Conservation (phyloP, 2,888 invertebrate species). For the Eumerus sabulonum region DNA sequence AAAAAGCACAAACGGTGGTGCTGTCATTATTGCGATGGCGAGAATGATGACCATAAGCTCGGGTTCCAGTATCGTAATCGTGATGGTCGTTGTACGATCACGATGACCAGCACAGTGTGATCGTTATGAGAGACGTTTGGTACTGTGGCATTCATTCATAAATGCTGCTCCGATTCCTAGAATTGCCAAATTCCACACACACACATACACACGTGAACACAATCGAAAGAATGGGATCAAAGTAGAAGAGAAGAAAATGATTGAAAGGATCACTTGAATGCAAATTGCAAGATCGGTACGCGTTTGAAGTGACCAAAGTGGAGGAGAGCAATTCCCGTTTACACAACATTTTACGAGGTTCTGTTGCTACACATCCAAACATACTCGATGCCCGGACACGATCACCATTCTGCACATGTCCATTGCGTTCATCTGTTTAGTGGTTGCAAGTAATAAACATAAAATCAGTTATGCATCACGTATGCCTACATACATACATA, state of each 20-base stretch:
- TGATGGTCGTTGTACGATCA: neutral
- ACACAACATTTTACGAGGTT: conserved; percentile 50
- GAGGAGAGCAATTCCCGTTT: conserved; percentile 52
- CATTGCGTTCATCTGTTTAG: conserved; percentile 28
- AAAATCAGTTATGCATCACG: conserved; percentile 54
- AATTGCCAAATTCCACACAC: conserved; percentile 61
- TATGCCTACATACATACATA: no score
- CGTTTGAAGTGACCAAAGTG: conserved; percentile 58
- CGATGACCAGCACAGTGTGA: conserved; percentile 1
- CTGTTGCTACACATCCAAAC: neutral
- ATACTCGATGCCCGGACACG: conserved; percentile 33
- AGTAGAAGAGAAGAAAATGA: conserved; percentile 36
- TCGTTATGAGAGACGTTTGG: conserved; percentile 62
- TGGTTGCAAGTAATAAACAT: conserved; percentile 54
- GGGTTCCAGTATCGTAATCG: neutral
- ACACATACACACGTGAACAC: neutral
- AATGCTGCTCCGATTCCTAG: conserved; percentile 60
- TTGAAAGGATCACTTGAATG: conserved; percentile 68
- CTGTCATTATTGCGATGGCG: conserved; percentile 10
- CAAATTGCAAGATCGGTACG: conserved; percentile 65
- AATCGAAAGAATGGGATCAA: conserved; percentile 2
- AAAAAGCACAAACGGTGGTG: neutral
- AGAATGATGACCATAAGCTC: conserved; percentile 3
- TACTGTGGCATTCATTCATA: conserved; percentile 62
- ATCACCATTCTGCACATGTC: conserved; percentile 5